Evolutionary conservation across 2,797 vertebrate species (phyloP).

Genomic region (Falco berigora): DNA sequence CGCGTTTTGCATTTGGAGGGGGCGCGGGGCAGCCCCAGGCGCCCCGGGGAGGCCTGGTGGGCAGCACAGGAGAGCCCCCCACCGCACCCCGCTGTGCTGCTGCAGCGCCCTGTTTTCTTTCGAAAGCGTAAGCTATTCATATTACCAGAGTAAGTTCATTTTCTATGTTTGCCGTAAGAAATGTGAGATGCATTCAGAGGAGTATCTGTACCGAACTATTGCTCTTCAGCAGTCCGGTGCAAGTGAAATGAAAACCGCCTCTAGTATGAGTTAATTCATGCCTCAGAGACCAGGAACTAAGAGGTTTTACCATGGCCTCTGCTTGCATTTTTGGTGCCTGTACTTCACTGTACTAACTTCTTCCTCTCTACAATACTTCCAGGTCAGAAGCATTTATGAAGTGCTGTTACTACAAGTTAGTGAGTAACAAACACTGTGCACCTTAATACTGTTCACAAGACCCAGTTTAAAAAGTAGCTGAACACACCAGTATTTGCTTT

Average conservation of each 20-base stretch:
- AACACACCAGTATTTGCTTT: not conserved
- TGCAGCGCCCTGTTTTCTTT: not conserved
- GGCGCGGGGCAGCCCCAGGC: too few species aligned
- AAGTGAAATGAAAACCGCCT: not conserved
- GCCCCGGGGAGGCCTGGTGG: too few species aligned
- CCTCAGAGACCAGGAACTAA: not conserved
- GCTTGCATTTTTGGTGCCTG: not conserved
- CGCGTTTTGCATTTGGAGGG: too few species aligned
- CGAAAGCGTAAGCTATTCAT: not conserved
- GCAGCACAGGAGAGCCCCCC: too few species aligned
- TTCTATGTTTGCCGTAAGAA: not conserved
- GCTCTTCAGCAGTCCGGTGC: not conserved
- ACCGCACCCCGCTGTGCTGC: not conserved
- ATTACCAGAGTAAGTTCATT: not conserved
- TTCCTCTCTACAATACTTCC: not conserved
- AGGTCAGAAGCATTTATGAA: not conserved
- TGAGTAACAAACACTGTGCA: not conserved
- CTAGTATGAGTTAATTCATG: accelerated
- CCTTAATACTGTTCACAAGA: not conserved
- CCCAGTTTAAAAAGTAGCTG: not conserved
- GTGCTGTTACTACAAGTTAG: not conserved
- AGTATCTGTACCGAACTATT: accelerated
- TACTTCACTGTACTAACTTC: not conserved
- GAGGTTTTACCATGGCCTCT: not conserved
- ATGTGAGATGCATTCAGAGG: accelerated